Evolutionary conservation across 2,113 vertebrate species (phyloP).

Genomic region (Oceanodroma tethys): DNA sequence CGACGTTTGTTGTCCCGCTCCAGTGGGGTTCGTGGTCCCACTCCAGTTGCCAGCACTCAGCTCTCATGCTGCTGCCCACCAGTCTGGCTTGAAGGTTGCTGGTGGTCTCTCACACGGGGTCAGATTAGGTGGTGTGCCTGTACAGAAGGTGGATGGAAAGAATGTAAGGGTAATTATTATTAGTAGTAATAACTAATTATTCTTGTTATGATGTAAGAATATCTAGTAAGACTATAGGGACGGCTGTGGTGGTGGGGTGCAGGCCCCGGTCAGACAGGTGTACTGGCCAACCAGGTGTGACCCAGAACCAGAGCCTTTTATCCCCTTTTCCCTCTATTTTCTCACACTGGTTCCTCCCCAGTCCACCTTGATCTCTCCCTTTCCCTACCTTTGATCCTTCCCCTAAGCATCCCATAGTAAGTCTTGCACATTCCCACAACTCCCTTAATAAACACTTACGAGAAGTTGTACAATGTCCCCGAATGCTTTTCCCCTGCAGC

Average conservation of each 20-base stretch:
- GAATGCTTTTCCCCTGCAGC: neutral
- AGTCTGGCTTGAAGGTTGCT: neutral
- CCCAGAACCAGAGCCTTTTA: neutral
- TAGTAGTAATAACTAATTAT: neutral
- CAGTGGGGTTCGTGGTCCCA: rapidly evolving
- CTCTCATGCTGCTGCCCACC: neutral
- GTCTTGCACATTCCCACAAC: neutral
- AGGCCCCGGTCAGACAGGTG: rapidly evolving
- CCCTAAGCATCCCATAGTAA: neutral
- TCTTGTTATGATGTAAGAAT: neutral
- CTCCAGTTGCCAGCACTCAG: rapidly evolving
- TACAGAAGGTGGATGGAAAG: neutral
- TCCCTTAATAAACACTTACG: neutral
- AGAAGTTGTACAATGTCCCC: rapidly evolving
- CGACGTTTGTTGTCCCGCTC: rapidly evolving
- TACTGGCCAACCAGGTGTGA: neutral
- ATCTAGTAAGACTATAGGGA: neutral
- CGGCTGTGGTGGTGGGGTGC: neutral
- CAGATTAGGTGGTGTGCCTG: neutral
- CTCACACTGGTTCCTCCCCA: neutral
- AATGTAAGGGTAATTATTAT: neutral
- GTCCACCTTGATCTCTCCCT: neutral
- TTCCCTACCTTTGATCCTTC: neutral
- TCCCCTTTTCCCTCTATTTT: neutral
- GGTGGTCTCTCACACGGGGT: neutral